A percentile compares a stretch with the other conserved stretches of the same genome.
These are phyloP conservation scores for Pedionomus torquatus DNA, from an alignment of 2,113 vertebrate genomes.

Conservation along the genomic window DNA sequence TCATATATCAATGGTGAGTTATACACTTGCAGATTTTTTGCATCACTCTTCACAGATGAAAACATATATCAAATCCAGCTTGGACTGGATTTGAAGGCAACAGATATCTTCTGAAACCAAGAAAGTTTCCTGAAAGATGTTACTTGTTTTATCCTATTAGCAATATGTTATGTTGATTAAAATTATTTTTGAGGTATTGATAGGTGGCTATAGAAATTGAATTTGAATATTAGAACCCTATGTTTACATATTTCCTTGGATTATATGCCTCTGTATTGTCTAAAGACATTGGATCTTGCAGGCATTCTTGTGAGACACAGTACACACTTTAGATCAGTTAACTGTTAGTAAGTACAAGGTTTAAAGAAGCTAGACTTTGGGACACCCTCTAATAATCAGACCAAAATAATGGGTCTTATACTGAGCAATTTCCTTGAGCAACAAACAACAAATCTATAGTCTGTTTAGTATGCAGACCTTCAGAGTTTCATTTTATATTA, in stretches of 20 bases:
- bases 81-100: background rate
- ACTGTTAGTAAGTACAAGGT: background rate
- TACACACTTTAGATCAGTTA: background rate
- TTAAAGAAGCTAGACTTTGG: background rate
- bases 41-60: background rate
- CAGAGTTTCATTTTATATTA: background rate
- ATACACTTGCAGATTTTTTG: background rate
- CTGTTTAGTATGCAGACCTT: background rate
- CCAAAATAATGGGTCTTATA: too few relatives aligned
- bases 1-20: background rate
- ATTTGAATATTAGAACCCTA: background rate
- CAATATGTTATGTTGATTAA: background rate
- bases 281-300: background rate
- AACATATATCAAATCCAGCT: background rate
- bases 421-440: background rate
- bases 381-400: background rate
- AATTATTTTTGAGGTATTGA: background rate
- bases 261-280: background rate
- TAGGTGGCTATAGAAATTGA: background rate
- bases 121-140: background rate
- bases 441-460: background rate
- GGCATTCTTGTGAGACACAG: background rate
- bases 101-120: background rate
- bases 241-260: background rate
- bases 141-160: background rate